A percentile compares a stretch with the other conserved stretches of the same genome.
phyloP scores from a whole-genome alignment of 2,888 invertebrate species.

The Pristionchus arcanus region DNA sequence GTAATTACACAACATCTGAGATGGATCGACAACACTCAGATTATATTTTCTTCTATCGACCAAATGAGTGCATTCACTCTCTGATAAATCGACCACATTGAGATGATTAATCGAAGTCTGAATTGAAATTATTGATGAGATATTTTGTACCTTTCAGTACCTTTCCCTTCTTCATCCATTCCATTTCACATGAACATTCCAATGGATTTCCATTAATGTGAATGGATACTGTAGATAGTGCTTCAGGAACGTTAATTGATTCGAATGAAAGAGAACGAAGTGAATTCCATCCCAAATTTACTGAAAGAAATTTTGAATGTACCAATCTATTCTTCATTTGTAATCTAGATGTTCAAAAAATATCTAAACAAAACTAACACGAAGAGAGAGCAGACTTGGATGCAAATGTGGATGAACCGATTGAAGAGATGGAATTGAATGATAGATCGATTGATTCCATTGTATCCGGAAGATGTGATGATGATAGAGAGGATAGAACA shows the following conservation, averaged over 20 bases:
- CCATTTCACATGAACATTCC: slow-evolving; percentile 92
- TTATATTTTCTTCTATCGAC: slow-evolving; percentile 83
- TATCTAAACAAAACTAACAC: slow-evolving; percentile 48
- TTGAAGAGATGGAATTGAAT: slow-evolving; percentile 55
- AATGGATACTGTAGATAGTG: slow-evolving; percentile 50
- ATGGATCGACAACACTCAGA: slow-evolving; percentile 58
- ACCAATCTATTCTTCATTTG: background rate
- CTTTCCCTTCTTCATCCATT: slow-evolving; percentile 85
- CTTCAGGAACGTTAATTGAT: slow-evolving; percentile 32
- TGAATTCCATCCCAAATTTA: slow-evolving; percentile 57
- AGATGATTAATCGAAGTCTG: slow-evolving; percentile 80
- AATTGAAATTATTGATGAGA: background rate
- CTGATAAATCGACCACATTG: slow-evolving; percentile 88
- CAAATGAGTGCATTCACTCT: slow-evolving; percentile 88
- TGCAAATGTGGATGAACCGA: slow-evolving; percentile 48
- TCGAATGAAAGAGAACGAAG: slow-evolving; percentile 4
- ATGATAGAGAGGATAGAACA: slow-evolving; percentile 23
- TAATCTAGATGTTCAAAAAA: background rate
- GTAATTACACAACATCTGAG: slow-evolving; percentile 72
- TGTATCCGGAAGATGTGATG: slow-evolving; percentile 59
- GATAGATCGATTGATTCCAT: slow-evolving; percentile 65
- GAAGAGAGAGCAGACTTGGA: slow-evolving; percentile 58
- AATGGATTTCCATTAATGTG: slow-evolving; percentile 87
- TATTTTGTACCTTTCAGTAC: background rate
- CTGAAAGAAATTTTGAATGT: background rate